These are phyloP conservation scores for Gracilinanus agilis DNA, from an alignment of 2,113 vertebrate species.

Conservation along the genomic window DNA sequence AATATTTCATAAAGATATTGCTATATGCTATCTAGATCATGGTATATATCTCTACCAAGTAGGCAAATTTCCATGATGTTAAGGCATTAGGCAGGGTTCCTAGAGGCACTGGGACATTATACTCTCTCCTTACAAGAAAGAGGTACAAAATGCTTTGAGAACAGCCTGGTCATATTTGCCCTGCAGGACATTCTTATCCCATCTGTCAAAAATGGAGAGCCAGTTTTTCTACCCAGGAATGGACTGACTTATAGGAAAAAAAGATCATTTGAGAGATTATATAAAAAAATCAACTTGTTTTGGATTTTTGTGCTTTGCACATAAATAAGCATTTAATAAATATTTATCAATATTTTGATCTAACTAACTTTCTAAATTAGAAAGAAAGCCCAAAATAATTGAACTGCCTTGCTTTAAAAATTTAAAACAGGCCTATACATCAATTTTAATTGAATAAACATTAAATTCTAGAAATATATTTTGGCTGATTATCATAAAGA, in stretches of 20 bases:
- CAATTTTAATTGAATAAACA: not conserved
- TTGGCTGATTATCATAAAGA: rapidly evolving
- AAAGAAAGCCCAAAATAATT: not conserved
- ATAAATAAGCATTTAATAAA: not conserved
- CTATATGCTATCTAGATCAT: rapidly evolving
- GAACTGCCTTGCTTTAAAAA: not conserved
- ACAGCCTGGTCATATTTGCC: not conserved
- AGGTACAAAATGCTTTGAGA: too few relatives aligned
- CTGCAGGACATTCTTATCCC: not conserved
- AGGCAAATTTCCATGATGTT: not conserved
- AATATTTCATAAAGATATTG: not conserved
- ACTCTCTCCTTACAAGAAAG: not conserved
- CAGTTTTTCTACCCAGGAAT: rapidly evolving
- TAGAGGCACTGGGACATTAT: not conserved
- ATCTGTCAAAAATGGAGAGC: rapidly evolving
- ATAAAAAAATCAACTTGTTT: not conserved
- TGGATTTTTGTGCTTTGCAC: not conserved
- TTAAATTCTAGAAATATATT: not conserved
- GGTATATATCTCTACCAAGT: not conserved
- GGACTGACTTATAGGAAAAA: too few relatives aligned
- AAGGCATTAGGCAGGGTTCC: not conserved
- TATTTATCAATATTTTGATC: not conserved
- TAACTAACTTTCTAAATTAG: not conserved
- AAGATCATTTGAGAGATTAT: not conserved
- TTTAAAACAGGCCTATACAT: not conserved